Conservation (phyloP, 2,113 vertebrate species). For the Leptobrachium ailaonicum region DNA sequence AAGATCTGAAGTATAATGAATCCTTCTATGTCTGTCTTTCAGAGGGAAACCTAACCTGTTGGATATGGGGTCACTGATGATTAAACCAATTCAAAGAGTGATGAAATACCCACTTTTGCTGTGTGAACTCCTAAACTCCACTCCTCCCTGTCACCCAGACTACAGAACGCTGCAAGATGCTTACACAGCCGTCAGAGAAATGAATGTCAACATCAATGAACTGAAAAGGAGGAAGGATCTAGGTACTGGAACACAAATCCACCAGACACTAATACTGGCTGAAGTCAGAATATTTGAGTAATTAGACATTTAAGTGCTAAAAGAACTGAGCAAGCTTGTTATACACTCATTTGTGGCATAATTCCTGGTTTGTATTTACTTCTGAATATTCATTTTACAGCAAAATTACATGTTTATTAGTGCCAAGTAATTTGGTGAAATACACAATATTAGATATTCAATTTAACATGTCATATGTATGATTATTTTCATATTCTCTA, state of each 20-base stretch:
- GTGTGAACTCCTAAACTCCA: slow-evolving; percentile 84
- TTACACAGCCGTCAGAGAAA: slow-evolving; percentile 75
- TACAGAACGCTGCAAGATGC: slow-evolving; percentile 75
- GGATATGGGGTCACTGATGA: slow-evolving; percentile 93
- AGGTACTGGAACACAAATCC: slow-evolving; percentile 67
- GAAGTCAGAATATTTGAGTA: neutral
- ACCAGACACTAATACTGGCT: neutral
- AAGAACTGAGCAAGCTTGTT: no score
- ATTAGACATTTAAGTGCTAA: no score
- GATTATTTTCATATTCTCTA: no score
- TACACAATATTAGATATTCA: no score
- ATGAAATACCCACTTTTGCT: slow-evolving; percentile 95
- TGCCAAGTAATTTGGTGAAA: no score
- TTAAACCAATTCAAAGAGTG: slow-evolving; percentile 93
- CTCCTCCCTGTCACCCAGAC: slow-evolving; percentile 87
- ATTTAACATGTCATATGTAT: no score
- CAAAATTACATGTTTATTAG: no score
- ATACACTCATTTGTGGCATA: no score
- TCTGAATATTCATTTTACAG: no score
- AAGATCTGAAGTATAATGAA: neutral
- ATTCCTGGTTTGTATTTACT: no score
- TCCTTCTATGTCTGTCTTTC: slow-evolving; percentile 44
- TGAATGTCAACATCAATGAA: slow-evolving; percentile 94
- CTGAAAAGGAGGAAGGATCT: slow-evolving; percentile 92
- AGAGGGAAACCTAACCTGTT: slow-evolving; percentile 88